phyloP scores from a whole-genome alignment of 2,888 invertebrate genomes.

The Thyatira batis region DNA sequence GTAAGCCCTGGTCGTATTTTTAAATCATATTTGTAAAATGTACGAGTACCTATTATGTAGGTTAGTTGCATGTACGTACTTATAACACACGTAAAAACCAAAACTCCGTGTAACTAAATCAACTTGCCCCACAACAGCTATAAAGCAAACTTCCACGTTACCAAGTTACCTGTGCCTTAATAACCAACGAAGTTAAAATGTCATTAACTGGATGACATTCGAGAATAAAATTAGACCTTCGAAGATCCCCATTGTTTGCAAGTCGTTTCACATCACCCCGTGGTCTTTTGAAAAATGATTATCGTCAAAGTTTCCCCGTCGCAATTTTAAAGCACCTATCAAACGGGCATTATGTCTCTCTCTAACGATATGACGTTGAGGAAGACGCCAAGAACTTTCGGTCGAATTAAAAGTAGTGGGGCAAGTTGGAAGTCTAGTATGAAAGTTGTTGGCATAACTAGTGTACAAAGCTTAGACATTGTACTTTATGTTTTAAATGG shows the following conservation, averaged over 20 bases:
- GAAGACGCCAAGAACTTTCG: background rate
- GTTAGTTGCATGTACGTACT: too few relatives aligned
- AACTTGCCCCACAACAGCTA: background rate
- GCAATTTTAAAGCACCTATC: conserved; percentile 41
- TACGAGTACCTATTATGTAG: too few relatives aligned
- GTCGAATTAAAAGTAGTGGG: background rate
- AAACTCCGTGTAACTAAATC: background rate
- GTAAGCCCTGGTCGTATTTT: too few relatives aligned
- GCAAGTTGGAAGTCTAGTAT: background rate
- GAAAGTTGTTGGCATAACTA: background rate
- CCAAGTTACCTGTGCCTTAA: conserved; percentile 10
- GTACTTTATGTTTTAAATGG: background rate
- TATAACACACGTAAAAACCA: too few relatives aligned
- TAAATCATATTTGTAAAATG: too few relatives aligned
- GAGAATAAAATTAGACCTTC: conserved; percentile 39
- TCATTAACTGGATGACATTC: conserved; percentile 43
- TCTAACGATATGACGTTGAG: background rate
- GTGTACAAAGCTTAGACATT: background rate
- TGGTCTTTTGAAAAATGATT: conserved; percentile 60
- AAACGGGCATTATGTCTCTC: conserved; percentile 15
- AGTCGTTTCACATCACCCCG: conserved; percentile 27
- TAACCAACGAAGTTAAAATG: conserved; percentile 32
- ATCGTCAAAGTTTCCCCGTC: conserved; percentile 50
- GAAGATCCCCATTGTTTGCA: conserved; percentile 37
- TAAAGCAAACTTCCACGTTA: background rate